Percentiles rank a stretch among this genome's conserved stretches.
These are phyloP conservation scores for Psilopsiagon aymara DNA, from an alignment of 2,113 vertebrate species.

Conservation along the genomic window DNA sequence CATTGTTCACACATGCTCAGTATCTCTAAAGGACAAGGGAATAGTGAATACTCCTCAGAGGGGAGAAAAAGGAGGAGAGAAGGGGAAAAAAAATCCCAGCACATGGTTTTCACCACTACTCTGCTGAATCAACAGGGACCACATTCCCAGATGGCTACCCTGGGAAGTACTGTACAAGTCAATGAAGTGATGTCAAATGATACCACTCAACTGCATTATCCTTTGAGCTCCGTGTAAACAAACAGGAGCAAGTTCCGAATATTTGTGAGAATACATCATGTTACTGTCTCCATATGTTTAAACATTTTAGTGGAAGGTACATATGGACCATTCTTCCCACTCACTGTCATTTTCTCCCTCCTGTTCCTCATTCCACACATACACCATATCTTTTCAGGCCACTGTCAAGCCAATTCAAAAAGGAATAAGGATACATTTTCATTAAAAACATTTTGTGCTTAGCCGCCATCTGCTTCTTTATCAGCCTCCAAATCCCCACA, in stretches of 20 bases:
- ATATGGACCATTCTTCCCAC: constrained; percentile 65
- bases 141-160: constrained; percentile 32
- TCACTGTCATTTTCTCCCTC: constrained; percentile 59
- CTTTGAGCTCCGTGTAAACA: constrained; percentile 52
- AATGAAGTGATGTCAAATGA: constrained; percentile 41
- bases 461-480: constrained; percentile 61
- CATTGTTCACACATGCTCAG: background rate
- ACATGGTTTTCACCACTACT: constrained; percentile 6
- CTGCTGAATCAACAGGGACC: constrained; percentile 47
- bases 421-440: constrained; percentile 41
- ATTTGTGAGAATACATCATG: constrained; percentile 67
- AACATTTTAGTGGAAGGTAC: constrained; percentile 62
- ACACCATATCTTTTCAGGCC: constrained; percentile 13
- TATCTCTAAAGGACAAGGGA: constrained; percentile 33
- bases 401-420: constrained; percentile 52
- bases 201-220: constrained; percentile 27
- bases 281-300: constrained; percentile 64
- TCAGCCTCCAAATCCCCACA: constrained; percentile 57
- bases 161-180: constrained; percentile 2
- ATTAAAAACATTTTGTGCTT: constrained; percentile 68
- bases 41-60: background rate
- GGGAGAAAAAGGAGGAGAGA: background rate
- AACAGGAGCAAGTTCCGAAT: constrained; percentile 54
- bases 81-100: fast-evolving
- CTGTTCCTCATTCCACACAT: constrained; percentile 13